Base-by-base conservation (phyloP, 2,888 invertebrate species). In the Drosophila neotestacea region DNA sequence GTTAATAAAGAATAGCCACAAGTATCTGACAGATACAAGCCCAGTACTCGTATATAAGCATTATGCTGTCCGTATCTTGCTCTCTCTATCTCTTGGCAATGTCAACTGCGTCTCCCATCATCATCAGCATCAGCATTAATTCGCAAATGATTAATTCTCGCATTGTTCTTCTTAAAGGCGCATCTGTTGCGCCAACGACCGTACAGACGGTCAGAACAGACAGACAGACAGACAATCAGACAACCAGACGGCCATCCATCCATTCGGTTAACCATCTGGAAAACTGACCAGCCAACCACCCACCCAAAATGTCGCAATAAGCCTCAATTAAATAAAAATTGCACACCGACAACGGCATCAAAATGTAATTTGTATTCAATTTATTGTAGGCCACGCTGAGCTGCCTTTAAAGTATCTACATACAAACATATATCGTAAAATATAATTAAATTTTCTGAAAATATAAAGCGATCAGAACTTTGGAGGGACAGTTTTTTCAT, bases 131-230 rank as follows among this genome's bases (percentile, higher is more conserved):
- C 77, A 55, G 50, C 56, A 50, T 70, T 73, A 85, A 83, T 69
- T 73, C 79, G 72, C 62, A 67, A 73, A 83, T 85, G 85, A 85
- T 85, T 82, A 85, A 85, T 85, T 85, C 70, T 73, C 46, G 62
- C 70, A 80, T 85, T 85, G 85, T 87, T 80, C 54, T 64, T 32
- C 54, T 65, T 36, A 47, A 41, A 71, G 77, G 71, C 74, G 75
- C 87, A 85, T 85, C 80, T 85, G 85, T 81, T 85, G 86, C 84
- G 80, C 70, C 83, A 85, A 80, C 69, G 81, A 83, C 78, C 83
- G 81, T 54, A 55, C 78, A 64, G 76, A 68, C 50, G 66, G 70
- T 6, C 66, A 55, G 64, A 55, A 47, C 60, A 28, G 55, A 34
- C 51, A 30, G 16, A 16, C 72, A 41, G 55, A 42, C 47, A 38